phyloP scores from a whole-genome alignment of 2,797 vertebrate genomes.

The Melanotaenia nigrans region DNA sequence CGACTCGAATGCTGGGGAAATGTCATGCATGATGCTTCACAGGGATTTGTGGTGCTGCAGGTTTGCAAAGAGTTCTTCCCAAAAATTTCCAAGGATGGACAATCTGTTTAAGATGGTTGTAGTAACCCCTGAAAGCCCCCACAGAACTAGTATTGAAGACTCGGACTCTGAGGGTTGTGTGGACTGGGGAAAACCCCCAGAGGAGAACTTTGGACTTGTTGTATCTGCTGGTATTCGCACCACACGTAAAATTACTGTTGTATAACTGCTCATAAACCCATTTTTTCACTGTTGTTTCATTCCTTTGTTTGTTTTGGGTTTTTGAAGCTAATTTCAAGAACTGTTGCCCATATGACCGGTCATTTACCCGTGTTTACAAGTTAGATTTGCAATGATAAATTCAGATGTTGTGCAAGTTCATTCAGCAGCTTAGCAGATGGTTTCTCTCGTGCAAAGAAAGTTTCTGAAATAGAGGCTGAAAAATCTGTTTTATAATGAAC shows the following conservation, averaged over 20 bases:
- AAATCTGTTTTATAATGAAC: no score
- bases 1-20: no score
- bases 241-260: no score
- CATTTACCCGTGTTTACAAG: neutral
- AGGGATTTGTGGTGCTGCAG: neutral
- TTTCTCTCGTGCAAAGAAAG: neutral
- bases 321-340: neutral
- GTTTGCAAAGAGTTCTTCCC: neutral
- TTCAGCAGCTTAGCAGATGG: neutral
- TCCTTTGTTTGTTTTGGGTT: neutral
- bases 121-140: no score
- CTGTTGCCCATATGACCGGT: neutral
- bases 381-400: neutral
- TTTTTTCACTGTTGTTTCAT: neutral
- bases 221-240: no score
- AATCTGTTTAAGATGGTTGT: neutral
- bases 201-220: no score
- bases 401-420: neutral
- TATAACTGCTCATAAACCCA: neutral
- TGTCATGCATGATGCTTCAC: no score
- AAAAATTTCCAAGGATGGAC: neutral
- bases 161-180: no score
- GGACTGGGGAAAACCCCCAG: no score
- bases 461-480: neutral
- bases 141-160: no score